A percentile compares a stretch with the other conserved stretches of the same genome.
These are phyloP conservation scores for Noctua fimbriata DNA, from an alignment of 2,888 invertebrate genomes.

Conservation along the genomic window DNA sequence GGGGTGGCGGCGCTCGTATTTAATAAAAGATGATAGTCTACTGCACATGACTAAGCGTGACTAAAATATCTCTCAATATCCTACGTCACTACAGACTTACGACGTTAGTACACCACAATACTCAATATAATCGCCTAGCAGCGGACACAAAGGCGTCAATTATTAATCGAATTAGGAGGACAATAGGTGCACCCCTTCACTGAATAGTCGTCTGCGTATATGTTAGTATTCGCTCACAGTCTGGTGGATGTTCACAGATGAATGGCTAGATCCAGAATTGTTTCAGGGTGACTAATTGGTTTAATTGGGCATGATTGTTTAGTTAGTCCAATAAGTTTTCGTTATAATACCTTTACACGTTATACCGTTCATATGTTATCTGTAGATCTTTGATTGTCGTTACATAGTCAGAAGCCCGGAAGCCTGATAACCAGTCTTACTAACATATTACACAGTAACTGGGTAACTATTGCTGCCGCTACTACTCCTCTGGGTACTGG, in stretches of 20 bases:
- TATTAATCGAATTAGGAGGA: not conserved
- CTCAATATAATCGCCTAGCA: not conserved
- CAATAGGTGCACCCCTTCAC: not conserved
- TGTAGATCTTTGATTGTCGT: not conserved
- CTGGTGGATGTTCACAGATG: constrained; percentile 13
- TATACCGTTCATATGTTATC: not conserved
- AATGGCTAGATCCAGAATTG: constrained; percentile 4
- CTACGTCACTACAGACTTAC: not conserved
- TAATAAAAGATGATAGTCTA: not conserved
- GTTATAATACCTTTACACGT: too few relatives aligned
- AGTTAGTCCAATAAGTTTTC: not conserved
- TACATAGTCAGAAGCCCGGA: not conserved
- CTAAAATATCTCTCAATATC: not conserved
- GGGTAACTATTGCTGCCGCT: not conserved
- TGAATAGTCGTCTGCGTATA: not conserved
- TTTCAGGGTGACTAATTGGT: constrained; percentile 9
- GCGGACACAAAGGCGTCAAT: not conserved
- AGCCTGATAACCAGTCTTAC: not conserved
- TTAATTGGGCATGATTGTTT: constrained; percentile 9
- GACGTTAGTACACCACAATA: not conserved
- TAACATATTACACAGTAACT: not conserved
- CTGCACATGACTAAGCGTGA: not conserved
- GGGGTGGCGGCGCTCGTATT: not conserved
- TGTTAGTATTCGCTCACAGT: constrained; percentile 24
- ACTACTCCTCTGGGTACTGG: too few relatives aligned